Evolutionary conservation across 92 coral and sea anemone species (phyloP), one percentile per base, ranked within the genome.

Genomic region (Porites cylindrica): DNA sequence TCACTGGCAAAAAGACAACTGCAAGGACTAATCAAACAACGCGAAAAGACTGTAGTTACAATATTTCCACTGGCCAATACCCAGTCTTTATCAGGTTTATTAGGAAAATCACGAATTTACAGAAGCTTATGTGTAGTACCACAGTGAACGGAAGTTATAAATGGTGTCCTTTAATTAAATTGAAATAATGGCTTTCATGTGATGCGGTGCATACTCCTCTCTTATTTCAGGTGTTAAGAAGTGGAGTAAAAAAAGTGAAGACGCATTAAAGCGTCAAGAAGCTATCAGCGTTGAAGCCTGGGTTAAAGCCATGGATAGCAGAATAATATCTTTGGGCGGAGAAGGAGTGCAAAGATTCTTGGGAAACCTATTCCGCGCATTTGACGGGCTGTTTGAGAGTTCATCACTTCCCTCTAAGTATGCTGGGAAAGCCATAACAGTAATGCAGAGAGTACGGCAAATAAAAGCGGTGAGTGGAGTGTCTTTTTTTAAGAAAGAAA

Each of bases 291-390:
- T 97, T 38, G 88, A 86, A 79, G 97, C 98, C 78, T 97, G 99
- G 99, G 98, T 93, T 72, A 89, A 89, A 32, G 97, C 96, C 70
- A 97, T 97, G 99, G 99, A 97, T 81, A 85, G 91, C 51, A 91
- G 99, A 68, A 97, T 97, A 63, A 90, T 89, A 86, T 92, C 94
- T 65, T 91, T 97, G 8, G 99, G 99, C 1, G 99, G 99, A 79
- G 97, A 97, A 82, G 99, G 99, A 62, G 99, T 97, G 1, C 78
- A 93, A 51, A 91, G 99, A 53, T 97, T 97, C 89, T 86, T 95
- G 75, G 87, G 94, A 51, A 97, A 97, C 76, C 81, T 97, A 52
- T 97, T 97, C 94, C 98, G 98, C 66, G 99, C 99, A 6, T 97
- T 95, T 71, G 96, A 95, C 76, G 99, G 98, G 53, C 51, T 97